Percentiles rank a stretch among this genome's conserved stretches.
Evolutionary conservation across 1,140 invertebrate genomes (phyloP).

Genomic region (Brachionus manjavacas): DNA sequence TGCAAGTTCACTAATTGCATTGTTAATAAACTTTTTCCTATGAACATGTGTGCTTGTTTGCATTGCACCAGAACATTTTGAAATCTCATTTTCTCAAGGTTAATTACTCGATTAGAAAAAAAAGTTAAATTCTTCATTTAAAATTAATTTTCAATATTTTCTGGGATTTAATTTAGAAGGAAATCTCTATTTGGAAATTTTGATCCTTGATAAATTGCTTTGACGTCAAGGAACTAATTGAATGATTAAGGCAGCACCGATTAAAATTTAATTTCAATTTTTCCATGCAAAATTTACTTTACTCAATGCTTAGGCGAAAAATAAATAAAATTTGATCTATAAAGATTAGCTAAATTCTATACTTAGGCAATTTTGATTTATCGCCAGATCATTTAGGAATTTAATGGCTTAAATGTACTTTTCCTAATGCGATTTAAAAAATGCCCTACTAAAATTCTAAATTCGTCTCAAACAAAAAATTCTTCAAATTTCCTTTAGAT

Average conservation of each 20-base stretch:
- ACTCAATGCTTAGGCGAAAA: not conserved
- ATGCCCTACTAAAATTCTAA: not conserved
- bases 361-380: not conserved
- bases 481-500: not conserved
- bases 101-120: not conserved
- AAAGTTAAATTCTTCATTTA: not conserved
- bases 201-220: not conserved
- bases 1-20: not conserved
- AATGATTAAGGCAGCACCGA: not conserved
- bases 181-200: not conserved
- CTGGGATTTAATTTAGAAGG: not conserved
- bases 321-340: not conserved
- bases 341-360: not conserved
- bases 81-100: conserved; percentile 3
- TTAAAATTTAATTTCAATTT: not conserved
- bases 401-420: not conserved
- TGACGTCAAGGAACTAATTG: not conserved
- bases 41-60: not conserved
- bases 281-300: not conserved
- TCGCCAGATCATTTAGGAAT: not conserved
- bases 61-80: not conserved
- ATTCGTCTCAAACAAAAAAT: not conserved
- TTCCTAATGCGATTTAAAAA: not conserved
- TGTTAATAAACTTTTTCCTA: not conserved
- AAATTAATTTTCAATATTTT: not conserved